Evolutionary conservation across 1,140 invertebrate species (phyloP).

Genomic region (Pectinophora gossypiella): DNA sequence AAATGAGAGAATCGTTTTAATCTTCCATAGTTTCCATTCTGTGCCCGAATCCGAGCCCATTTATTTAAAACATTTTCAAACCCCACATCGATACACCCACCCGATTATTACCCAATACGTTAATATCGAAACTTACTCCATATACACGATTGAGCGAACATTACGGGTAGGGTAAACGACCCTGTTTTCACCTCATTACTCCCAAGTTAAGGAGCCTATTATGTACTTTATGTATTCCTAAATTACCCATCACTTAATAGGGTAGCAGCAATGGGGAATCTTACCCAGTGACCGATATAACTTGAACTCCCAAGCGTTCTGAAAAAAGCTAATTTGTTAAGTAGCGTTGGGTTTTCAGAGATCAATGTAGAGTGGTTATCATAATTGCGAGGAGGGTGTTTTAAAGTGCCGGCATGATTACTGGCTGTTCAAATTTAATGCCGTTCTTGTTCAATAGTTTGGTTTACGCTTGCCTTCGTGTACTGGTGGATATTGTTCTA

Average conservation of each 20-base stretch:
- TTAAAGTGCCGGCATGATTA: constrained; percentile 65
- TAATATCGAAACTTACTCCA: constrained; percentile 19
- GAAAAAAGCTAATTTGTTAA: constrained; percentile 8
- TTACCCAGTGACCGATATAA: constrained; percentile 37
- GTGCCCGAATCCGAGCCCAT: too few species aligned
- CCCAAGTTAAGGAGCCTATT: constrained; percentile 66
- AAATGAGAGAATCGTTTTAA: too few species aligned
- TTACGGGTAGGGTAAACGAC: constrained; percentile 38
- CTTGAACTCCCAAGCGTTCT: constrained; percentile 20
- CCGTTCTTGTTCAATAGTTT: constrained; percentile 13
- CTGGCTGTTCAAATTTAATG: constrained; percentile 66
- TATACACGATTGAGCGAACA: constrained; percentile 20
- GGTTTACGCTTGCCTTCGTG: too few species aligned
- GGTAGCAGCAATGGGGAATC: constrained; percentile 32
- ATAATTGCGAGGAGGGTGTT: constrained; percentile 43
- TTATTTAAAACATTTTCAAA: too few species aligned
- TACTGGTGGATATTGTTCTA: too few species aligned
- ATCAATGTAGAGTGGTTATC: constrained; percentile 36
- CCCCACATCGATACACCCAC: too few species aligned
- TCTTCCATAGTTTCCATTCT: too few species aligned
- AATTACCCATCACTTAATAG: constrained; percentile 61
- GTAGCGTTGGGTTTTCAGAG: constrained; percentile 15
- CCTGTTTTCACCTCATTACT: constrained; percentile 66
- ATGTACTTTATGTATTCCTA: constrained; percentile 72
- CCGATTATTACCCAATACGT: background rate